Evolutionary conservation across 2,797 vertebrate genomes (phyloP).

Genomic region (Pipistrellus nathusii): DNA sequence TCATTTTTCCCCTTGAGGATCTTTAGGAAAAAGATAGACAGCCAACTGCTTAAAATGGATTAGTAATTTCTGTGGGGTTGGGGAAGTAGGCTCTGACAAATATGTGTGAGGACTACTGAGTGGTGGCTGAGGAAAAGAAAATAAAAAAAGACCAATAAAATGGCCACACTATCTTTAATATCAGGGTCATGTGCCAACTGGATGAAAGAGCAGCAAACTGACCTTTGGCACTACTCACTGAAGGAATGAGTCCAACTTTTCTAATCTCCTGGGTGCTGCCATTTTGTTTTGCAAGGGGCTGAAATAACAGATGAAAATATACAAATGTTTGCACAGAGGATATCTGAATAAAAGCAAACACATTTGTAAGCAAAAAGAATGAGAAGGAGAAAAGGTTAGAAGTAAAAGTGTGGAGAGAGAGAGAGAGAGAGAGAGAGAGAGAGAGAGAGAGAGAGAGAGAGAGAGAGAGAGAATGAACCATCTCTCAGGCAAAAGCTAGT

Average conservation of each 20-base stretch:
- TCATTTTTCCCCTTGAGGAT: not conserved
- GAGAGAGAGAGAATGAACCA: not conserved
- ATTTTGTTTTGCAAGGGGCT: slow-evolving; percentile 67
- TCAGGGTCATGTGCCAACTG: not conserved
- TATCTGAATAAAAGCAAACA: slow-evolving; percentile 43
- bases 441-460: not conserved
- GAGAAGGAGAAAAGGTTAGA: not conserved
- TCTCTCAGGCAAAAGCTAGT: not conserved
- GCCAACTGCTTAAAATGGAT: slow-evolving; percentile 18
- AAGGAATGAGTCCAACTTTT: not conserved
- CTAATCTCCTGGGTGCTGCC: not conserved
- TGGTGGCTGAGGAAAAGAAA: slow-evolving; percentile 10
- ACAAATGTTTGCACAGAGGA: slow-evolving; percentile 39
- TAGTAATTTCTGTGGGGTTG: not conserved
- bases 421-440: too few species aligned
- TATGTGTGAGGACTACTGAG: not conserved
- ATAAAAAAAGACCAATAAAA: not conserved
- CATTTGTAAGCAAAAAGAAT: slow-evolving; percentile 45
- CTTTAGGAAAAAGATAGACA: slow-evolving; percentile 4
- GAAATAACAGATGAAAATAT: not conserved
- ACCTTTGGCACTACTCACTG: not conserved
- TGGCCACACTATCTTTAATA: not conserved
- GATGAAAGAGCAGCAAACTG: slow-evolving; percentile 44
- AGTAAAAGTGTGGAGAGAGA: not conserved
- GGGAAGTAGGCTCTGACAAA: not conserved